Percentiles rank a stretch among this genome's conserved stretches.
These are phyloP conservation scores for Oreochromis tanganicae DNA, from an alignment of 2,113 vertebrate species.

Conservation along the genomic window DNA sequence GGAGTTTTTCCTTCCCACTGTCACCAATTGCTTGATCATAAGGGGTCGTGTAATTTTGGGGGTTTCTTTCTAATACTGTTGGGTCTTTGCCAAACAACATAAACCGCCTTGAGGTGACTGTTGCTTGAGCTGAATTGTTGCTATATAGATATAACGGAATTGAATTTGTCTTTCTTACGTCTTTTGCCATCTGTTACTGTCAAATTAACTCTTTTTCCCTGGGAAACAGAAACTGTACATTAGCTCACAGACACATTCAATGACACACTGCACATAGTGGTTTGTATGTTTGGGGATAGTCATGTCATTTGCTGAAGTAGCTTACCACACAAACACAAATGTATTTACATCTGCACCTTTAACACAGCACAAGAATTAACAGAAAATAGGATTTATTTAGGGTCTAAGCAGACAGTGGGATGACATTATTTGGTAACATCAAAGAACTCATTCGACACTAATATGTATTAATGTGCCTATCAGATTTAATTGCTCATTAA, in stretches of 20 bases:
- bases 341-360: too few species aligned
- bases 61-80: neutral
- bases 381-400: too few species aligned
- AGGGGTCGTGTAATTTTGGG: neutral
- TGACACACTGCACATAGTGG: too few species aligned
- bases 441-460: neutral
- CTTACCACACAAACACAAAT: too few species aligned
- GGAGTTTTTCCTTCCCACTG: neutral
- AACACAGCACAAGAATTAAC: too few species aligned
- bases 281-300: too few species aligned
- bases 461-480: neutral
- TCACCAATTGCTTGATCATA: neutral
- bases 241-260: too few species aligned
- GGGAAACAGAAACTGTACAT: too few species aligned
- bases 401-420: too few species aligned
- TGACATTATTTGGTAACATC: neutral
- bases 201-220: too few species aligned
- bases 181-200: too few species aligned
- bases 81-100: neutral
- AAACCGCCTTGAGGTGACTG: neutral
- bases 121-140: neutral
- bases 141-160: neutral
- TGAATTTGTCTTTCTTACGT: neutral
- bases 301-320: too few species aligned
- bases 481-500: neutral